A percentile compares a stretch with the other conserved stretches of the same genome.
phyloP scores from a whole-genome alignment of 2,113 vertebrate genomes.

The Sialia sialis region DNA sequence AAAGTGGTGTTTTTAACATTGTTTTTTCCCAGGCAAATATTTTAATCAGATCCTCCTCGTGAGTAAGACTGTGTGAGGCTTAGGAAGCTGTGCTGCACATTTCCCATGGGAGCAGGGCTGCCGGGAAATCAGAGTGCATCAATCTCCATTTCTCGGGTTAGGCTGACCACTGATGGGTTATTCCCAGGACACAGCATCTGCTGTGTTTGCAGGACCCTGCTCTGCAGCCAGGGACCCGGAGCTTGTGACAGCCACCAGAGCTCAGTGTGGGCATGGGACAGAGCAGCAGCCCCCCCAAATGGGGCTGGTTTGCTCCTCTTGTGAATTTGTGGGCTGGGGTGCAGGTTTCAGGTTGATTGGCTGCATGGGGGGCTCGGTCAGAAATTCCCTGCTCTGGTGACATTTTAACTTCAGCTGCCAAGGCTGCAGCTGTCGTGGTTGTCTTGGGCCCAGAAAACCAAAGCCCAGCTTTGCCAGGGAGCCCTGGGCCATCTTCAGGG shows the following conservation, averaged over 20 bases:
- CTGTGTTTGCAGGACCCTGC: background rate
- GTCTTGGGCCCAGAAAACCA: background rate
- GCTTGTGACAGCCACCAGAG: background rate
- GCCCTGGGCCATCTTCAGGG: background rate
- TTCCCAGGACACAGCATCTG: background rate
- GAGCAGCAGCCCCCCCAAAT: background rate
- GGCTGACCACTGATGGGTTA: background rate
- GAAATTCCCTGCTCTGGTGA: background rate
- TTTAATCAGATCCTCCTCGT: background rate
- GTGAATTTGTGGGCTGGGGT: background rate
- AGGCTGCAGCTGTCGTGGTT: background rate
- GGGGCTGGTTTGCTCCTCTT: background rate
- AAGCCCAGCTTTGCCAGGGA: background rate
- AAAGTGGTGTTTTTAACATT: background rate
- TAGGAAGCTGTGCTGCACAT: background rate
- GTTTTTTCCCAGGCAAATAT: background rate
- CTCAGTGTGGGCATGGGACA: fast-evolving
- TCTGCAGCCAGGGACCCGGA: background rate
- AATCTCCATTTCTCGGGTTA: background rate
- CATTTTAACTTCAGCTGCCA: background rate
- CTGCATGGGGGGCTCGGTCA: background rate
- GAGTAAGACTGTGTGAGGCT: background rate
- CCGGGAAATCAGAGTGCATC: background rate
- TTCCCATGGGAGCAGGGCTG: background rate
- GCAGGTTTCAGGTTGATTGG: background rate